Base-by-base conservation (phyloP, 64 coral and sea anemone species). In the Actinia equina region DNA sequence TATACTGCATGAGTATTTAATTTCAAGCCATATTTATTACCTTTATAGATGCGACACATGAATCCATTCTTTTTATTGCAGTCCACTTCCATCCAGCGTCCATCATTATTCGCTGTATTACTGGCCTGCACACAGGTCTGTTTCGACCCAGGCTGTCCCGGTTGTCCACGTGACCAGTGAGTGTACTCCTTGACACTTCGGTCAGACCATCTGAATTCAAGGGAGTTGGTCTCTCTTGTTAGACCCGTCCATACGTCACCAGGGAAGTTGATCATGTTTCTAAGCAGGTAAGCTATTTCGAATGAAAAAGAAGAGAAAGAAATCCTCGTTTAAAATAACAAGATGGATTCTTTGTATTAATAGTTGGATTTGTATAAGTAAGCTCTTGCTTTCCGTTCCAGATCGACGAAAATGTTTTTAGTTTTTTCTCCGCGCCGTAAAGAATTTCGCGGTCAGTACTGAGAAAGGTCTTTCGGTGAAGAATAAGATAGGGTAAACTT, bases 221-320 rank as follows among this genome's bases (percentile, higher is more conserved):
- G 25, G 20, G 89, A 64, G 25, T 84, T 86, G 26, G 77, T 2
- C 30, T 88, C 65, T 46, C 93, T 79, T 7, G 37, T 54, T 54
- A 99, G 67, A 80, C 97, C 97, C 61, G 93, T 82, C 97, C 97
- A 99, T 26, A 99, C 82, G 53, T 88, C 87, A 22, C 97, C 91
- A 44, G 78, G 7, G 69, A 87, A 88, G 76, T 88, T 90, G 56
- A 93, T 80, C 77, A 99, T 77, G 59, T 82, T 86, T 17, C 71
- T 65, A 10, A 95, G 81, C 52, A 95, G 22, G 26, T 91, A 87
- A 46, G 93, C 97, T 99, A 69, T 27, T 51, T 49, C 46, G 46
- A 49, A 49, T 49, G 3, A 1, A 49, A 49, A 70, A 71, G 12
- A 20, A 49, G 22, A 51, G 45, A 46, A 81, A 52, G 16, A 20